Base-by-base conservation (phyloP, 2,797 vertebrate species). In the Loris lydekkerianus region DNA sequence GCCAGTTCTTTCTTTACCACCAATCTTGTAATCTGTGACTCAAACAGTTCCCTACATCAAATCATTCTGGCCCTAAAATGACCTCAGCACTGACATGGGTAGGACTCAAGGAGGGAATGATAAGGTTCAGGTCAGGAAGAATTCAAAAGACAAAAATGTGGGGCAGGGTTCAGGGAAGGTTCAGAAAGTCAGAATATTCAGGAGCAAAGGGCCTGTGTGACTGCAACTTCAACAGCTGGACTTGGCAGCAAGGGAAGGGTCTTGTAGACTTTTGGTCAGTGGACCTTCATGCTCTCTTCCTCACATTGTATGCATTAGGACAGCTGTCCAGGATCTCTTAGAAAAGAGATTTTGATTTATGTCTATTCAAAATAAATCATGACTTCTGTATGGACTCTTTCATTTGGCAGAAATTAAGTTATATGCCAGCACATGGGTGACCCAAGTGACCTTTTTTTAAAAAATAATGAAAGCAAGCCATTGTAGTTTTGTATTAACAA, bases 321-420 rank as follows among this genome's bases (percentile, higher is more conserved):
- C 2, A 46, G 21, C 46, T 27, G 9, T 7, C 4, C 17, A 25
- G 58, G 25, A 14, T 70, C 49, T 60, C 34, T 78, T 70, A 83
- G 25, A 10, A 86, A 73, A 70, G 80, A 65, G 1, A 60, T 81
- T 91, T 91, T 67, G 21, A 61, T 72, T 95, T 56, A 58, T 67
- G 14, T 46, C 7, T 72, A 31, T 21, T 77, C 49, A 67, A 80
- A 34, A 69, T 84, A 93, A 95, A 90, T 84, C 46, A 61, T 76
- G 46, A 25, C 40, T 90, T 75, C 78, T 73, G 9, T 76, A 37
- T 70, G n/a, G 49, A 81, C 40, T 75, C 53, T 81, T 72, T 94
- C 25, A 69, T 86, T 86, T 73, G 67, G 46, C 61, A 94, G 75
- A 88, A 77, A 82, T 81, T 85, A 96, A 85, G 83, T 96, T 90